These are phyloP conservation scores for Egretta garzetta DNA, from an alignment of 2,113 vertebrate species.

Conservation along the genomic window DNA sequence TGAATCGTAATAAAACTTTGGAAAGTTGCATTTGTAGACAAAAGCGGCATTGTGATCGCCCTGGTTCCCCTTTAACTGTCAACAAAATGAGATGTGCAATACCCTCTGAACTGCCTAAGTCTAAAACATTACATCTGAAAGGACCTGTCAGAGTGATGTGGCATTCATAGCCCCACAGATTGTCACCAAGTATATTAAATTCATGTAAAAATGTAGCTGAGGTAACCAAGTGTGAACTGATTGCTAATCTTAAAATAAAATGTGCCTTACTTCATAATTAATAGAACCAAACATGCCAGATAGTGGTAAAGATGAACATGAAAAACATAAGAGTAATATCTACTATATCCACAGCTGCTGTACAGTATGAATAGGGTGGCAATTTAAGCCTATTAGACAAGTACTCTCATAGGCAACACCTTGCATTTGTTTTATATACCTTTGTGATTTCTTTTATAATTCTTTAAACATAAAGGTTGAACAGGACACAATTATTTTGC, in stretches of 20 bases:
- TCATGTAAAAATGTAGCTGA: not conserved
- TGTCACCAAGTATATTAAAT: not conserved
- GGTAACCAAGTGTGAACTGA: not conserved
- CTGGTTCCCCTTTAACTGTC: not conserved
- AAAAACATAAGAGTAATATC: not conserved
- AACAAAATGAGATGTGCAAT: not conserved
- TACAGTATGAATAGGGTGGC: not conserved
- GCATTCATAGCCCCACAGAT: not conserved
- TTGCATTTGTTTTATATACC: not conserved
- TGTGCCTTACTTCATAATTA: not conserved
- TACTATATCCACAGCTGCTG: not conserved
- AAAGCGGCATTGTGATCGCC: not conserved
- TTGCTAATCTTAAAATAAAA: not conserved
- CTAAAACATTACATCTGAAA: not conserved
- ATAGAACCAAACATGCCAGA: not conserved
- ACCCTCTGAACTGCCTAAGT: not conserved
- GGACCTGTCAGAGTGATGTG: not conserved
- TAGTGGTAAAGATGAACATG: not conserved
- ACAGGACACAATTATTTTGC: conserved; percentile 44
- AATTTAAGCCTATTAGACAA: conserved; percentile 35
- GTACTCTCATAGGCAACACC: not conserved
- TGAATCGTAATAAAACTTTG: not conserved
- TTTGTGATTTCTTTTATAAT: conserved; percentile 28
- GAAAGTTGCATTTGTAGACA: not conserved
- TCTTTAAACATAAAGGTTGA: conserved; percentile 55